Conservation (phyloP, 2,888 invertebrate species). For the Bellardia bayeri region DNA sequence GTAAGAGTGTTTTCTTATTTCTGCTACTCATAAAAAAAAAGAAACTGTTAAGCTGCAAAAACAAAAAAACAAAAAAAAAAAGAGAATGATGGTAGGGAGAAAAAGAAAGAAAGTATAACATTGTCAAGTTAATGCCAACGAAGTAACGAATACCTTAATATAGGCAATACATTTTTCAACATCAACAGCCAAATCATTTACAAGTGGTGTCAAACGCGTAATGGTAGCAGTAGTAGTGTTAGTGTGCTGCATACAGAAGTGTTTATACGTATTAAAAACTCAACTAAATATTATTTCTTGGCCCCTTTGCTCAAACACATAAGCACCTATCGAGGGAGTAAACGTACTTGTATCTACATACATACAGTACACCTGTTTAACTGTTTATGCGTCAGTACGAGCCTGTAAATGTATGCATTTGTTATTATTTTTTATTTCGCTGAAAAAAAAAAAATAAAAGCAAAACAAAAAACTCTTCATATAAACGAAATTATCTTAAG, state of each 20-base stretch:
- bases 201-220: neutral
- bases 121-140: conserved; percentile 23
- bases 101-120: neutral
- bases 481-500: conserved; percentile 56
- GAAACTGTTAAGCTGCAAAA: conserved; percentile 26
- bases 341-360: neutral
- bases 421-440: conserved; percentile 30
- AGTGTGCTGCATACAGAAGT: conserved; percentile 4
- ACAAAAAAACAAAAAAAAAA: neutral
- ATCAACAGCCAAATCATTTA: conserved; percentile 3
- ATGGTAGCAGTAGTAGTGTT: neutral
- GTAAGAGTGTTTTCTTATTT: neutral
- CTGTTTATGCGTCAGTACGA: neutral
- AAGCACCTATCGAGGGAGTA: neutral
- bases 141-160: conserved; percentile 26
- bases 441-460: neutral
- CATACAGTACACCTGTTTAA: neutral
- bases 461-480: neutral
- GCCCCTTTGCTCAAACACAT: neutral
- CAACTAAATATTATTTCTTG: conserved; percentile 2
- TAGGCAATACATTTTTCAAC: conserved; percentile 48
- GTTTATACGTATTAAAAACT: conserved; percentile 19
- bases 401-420: conserved; percentile 10
- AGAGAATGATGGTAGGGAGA: neutral
- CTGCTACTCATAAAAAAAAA: neutral